Evolutionary conservation across 2,113 vertebrate genomes (phyloP), one percentile per base, ranked within the genome.

Genomic region (Elachura formosa): DNA sequence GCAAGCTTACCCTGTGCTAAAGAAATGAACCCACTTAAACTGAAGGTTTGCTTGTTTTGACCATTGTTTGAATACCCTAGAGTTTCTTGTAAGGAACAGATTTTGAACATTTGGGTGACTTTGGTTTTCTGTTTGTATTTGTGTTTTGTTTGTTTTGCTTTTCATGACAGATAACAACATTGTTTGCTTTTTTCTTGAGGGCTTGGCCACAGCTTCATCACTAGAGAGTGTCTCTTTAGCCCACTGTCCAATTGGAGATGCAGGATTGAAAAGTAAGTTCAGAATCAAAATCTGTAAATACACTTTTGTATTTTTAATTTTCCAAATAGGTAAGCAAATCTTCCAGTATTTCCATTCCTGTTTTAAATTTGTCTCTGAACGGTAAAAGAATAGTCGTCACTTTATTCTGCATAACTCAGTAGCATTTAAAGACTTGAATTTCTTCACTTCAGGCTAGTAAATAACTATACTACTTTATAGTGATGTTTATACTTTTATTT

Each of bases 211-310:
- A 96, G 98, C 98, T 33, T 49, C 97, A 46, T 98, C 98, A 67
- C 93, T 99, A 96, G 98, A 99, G 91, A 97, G 97, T 78, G 52
- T 99, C 26, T 99, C 98, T 69, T 96, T 99, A 95, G 98, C 99
- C 48, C 97, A 98, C 94, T 99, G 99, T 97, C 98, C 98, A 52
- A 98, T 99, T 94, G 98, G 97, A 95, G 99, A 99, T 94, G 97
- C 97, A 90, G 99, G 99, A 38, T 96, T 99, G 77, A 98, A 99
- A 97, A 98, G 99, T 99, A 96, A 98, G 98, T 96, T 76, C 31
- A 81, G 52, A 83, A 81, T 76, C 11, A 72, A 72, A 79, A 17
- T 0, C 0, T 75, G 16, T 89, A 67, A 58, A 40, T 56, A 10
- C 4, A 34, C 33, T 66, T 89, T 11, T 40, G 3, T 62, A 9